Base-by-base conservation (phyloP, 1,140 invertebrate genomes). In the Heliconius congener region DNA sequence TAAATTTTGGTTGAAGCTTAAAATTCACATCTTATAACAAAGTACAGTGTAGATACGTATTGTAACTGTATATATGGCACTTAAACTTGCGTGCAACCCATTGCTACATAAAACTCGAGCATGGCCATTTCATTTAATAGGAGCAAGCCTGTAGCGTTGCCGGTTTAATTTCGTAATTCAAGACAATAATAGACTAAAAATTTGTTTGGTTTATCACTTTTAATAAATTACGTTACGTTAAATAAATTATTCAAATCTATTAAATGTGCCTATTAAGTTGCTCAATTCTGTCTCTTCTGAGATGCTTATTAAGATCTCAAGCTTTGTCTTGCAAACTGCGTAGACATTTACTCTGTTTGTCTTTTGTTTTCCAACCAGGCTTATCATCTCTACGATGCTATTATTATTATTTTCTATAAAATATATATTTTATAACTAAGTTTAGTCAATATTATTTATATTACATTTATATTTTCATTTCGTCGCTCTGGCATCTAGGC, bases 41-140 rank as follows among this genome's bases (percentile, higher is more conserved):
- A 27, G 74, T 83, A 52, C 50, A 52, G 6, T 52, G 50, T 19
- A 19, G 5, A 52, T 52, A 52, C 4, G 13, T 86, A 78, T 81
- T 82, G 83, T 84, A 82, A 70, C 74, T 52, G 50, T 73, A 79
- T 73, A 79, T 71, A 46, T 27, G 52, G 46, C 23, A 72, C 55
- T 76, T 30, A 76, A 42, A 76, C 78, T 82, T 86, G 88, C 87
- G 89, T 87, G 88, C 87, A 78, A 86, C 81, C 88, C 89, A 93
- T 87, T 81, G 83, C 85, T 86, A 78, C 82, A 90, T 91, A 89
- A 91, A 92, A 90, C 88, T 91, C 77, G 85, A 86, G 84, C 82
- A 83, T 81, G 82, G 72, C 84, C 84, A 88, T 88, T 90, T 90
- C 71, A 88, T 81, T 90, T 89, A 87, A 91, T 91, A 87, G 81